These are phyloP conservation scores for Hirtodrosophila confusa DNA, from an alignment of 2,888 invertebrate species.

Conservation along the genomic window DNA sequence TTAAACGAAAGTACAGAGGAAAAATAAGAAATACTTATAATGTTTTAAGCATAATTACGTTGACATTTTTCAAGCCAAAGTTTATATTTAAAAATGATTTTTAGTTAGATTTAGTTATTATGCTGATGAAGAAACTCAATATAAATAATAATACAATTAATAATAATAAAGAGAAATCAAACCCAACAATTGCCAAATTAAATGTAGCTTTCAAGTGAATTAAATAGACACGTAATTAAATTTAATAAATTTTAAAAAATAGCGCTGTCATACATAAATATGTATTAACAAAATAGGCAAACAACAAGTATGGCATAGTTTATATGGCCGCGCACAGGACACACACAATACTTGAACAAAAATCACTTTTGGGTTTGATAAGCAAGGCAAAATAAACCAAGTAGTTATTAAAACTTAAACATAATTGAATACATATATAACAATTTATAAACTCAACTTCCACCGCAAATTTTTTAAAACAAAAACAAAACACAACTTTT, in stretches of 20 bases:
- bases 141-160: slow-evolving; percentile 19
- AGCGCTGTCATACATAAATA: slow-evolving; percentile 34
- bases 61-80: slow-evolving; percentile 82
- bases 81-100: slow-evolving; percentile 76
- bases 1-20: slow-evolving; percentile 19
- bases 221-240: slow-evolving; percentile 72
- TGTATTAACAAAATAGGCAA: slow-evolving; percentile 44
- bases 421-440: slow-evolving; percentile 67
- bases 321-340: slow-evolving; percentile 59
- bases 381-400: slow-evolving; percentile 62
- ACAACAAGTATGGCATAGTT: slow-evolving; percentile 65
- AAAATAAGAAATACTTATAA: slow-evolving; percentile 35
- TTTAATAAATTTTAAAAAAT: slow-evolving; percentile 63
- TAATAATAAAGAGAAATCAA: slow-evolving; percentile 66
- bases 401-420: slow-evolving; percentile 66
- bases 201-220: slow-evolving; percentile 83
- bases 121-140: slow-evolving; percentile 48
- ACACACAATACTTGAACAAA: slow-evolving; percentile 11
- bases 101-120: slow-evolving; percentile 73
- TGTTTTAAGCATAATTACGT: slow-evolving; percentile 69
- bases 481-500: slow-evolving; percentile 71
- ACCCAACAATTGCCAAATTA: slow-evolving; percentile 85
- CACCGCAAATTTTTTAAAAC: slow-evolving; percentile 77
- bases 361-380: slow-evolving; percentile 71
- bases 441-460: slow-evolving; percentile 77